Evolutionary conservation across 2,797 vertebrate species (phyloP), one percentile per base, ranked within the genome.

Genomic region (Ctenochaetus hawaiiensis): DNA sequence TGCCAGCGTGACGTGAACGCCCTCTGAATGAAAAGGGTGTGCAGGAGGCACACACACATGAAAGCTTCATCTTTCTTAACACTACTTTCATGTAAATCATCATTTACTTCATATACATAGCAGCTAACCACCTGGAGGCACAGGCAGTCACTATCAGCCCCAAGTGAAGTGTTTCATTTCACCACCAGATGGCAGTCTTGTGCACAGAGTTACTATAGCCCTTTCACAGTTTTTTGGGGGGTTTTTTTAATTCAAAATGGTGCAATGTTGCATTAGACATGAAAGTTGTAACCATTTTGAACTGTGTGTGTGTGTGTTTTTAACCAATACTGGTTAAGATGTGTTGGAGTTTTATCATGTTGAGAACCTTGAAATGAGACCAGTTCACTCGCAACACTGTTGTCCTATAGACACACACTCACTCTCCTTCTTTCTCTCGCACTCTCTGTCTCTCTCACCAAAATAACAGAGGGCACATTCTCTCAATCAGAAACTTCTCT

Each of bases 161-260:
- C 59, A 18, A 41, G 54, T 60, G 11, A 53, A n/a, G 56, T 45
- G 75, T 26, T 61, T 23, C 6, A 1, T 61, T 68, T 51, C 18
- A 39, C 87, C 92, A 93, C 67, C 69, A 91, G 92, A 86, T 89
- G 89, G 91, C 82, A 88, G 80, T 17, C 23, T 84, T 77, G 67
- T 44, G 86, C 81, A 78, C 72, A 0, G 60, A 80, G 77, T 86
- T 2, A 12, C 68, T 57, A 30, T 10, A 47, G 12, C 5, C 8
- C n/a, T 18, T 17, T 71, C 54, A 26, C 43, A 30, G 49, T 39
- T 26, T 11, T 37, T 22, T 57, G 61, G 13, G 1, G 1, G 18
- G 6, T 47, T 7, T 48, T 48, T 49, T n/a, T 49, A 7, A n/a
- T n/a, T 51, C 8, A 9, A 1, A 20, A 30, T n/a, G 26, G 41